Evolutionary conservation across 2,113 vertebrate species (phyloP).

Genomic region (Gallinago jamesoni): DNA sequence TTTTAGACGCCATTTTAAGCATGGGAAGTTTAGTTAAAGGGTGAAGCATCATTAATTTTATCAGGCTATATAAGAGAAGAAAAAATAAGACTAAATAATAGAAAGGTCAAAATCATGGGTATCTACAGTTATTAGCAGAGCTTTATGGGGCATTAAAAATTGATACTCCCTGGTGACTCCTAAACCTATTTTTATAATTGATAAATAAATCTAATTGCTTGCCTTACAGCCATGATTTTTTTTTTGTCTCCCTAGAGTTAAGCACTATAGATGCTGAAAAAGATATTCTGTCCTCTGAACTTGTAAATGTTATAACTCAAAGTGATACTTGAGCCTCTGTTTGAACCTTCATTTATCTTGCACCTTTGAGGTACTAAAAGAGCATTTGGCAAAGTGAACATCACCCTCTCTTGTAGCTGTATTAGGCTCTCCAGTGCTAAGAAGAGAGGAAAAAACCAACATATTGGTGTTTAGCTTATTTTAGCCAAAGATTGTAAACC

Average conservation of each 20-base stretch:
- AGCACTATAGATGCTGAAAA: background rate
- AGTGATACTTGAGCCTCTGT: background rate
- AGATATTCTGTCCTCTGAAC: background rate
- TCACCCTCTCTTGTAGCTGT: background rate
- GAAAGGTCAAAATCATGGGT: slow-evolving; percentile 19
- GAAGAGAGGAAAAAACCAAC: background rate
- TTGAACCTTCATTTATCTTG: background rate
- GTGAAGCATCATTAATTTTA: slow-evolving; percentile 42
- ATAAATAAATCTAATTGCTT: slow-evolving; percentile 37
- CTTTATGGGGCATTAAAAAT: slow-evolving; percentile 29
- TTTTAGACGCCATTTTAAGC: background rate
- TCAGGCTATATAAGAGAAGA: background rate
- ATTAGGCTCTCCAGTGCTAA: background rate
- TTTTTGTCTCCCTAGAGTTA: background rate
- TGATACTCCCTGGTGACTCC: background rate
- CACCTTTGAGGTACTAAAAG: background rate
- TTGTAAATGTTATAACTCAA: background rate
- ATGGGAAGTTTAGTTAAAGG: background rate
- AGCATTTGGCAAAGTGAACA: background rate
- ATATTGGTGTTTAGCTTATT: background rate
- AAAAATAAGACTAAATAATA: slow-evolving; percentile 22
- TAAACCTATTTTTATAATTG: slow-evolving; percentile 30
- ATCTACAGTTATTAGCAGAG: background rate
- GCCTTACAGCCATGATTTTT: background rate
- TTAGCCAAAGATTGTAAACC: background rate